phyloP scores from a whole-genome alignment of 2,113 vertebrate species.

The Pelodiscus sinensis region DNA sequence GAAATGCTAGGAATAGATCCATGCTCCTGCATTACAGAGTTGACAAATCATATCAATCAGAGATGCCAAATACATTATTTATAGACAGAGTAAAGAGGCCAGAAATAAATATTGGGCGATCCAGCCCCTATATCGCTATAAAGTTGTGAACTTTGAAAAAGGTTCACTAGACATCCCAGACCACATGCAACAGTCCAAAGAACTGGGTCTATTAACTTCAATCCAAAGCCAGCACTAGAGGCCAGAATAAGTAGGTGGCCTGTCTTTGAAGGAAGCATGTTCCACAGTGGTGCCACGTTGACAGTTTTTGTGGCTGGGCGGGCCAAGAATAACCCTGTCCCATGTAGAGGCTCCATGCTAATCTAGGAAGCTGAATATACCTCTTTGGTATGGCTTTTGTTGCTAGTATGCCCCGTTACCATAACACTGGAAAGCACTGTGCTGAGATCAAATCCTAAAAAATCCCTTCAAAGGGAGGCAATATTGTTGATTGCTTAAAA shows the following conservation, averaged over 20 bases:
- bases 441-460: slow-evolving; percentile 49
- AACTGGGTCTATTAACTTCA: background rate
- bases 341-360: background rate
- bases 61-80: background rate
- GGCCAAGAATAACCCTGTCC: background rate
- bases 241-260: slow-evolving; percentile 25
- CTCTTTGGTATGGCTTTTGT: background rate
- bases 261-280: background rate
- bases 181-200: background rate
- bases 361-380: background rate
- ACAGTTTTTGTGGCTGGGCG: background rate
- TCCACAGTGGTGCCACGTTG: background rate
- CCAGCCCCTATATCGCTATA: background rate
- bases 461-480: slow-evolving; percentile 29
- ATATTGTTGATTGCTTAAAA: slow-evolving; percentile 55
- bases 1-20: background rate
- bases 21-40: background rate
- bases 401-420: background rate
- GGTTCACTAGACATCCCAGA: background rate
- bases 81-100: background rate
- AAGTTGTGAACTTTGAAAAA: background rate
- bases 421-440: slow-evolving; percentile 1
- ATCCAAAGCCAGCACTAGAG: background rate
- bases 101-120: background rate
- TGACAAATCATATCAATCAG: background rate